phyloP scores from a whole-genome alignment of 2,888 invertebrate species.

The Lysandra bellargus region DNA sequence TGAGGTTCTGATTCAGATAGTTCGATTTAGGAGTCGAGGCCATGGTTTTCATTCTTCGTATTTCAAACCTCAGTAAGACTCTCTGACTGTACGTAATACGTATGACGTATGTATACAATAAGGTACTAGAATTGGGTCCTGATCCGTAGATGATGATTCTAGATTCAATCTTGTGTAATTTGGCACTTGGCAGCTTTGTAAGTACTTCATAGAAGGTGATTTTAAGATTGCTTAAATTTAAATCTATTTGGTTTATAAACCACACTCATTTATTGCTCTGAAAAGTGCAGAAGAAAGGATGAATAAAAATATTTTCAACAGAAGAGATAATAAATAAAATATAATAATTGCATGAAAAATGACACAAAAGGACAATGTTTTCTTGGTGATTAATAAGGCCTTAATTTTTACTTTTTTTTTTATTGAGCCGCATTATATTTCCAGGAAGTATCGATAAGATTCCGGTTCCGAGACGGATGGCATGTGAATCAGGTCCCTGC shows the following conservation, averaged over 20 bases:
- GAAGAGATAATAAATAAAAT: neutral
- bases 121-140: neutral
- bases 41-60: neutral
- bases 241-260: neutral
- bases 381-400: neutral
- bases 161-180: no score
- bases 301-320: neutral
- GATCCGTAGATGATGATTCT: neutral
- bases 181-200: neutral
- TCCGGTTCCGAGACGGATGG: no score
- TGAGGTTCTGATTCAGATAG: neutral
- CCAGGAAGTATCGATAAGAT: neutral
- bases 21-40: neutral
- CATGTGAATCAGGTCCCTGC: no score
- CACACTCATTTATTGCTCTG: neutral
- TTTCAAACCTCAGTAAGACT: no score
- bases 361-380: neutral
- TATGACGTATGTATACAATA: no score
- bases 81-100: no score
- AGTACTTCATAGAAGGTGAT: neutral
- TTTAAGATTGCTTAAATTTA: neutral
- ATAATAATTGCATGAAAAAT: no score
- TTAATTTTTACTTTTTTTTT: neutral
- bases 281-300: neutral
- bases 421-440: neutral